Evolutionary conservation across 2,888 invertebrate species (phyloP).

Genomic region (Micropterix aruncella): DNA sequence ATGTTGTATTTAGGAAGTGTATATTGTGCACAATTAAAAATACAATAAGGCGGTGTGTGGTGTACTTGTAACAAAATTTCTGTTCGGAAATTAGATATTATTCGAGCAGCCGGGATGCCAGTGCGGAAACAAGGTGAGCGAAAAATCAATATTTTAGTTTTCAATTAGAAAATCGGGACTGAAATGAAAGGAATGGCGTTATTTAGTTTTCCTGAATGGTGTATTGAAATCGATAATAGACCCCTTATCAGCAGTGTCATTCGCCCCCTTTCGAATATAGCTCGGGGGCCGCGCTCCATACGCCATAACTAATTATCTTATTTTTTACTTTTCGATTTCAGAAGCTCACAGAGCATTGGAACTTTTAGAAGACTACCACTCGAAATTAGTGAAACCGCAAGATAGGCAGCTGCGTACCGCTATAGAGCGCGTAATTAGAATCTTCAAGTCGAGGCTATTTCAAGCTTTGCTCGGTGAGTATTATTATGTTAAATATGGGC

Average conservation of each 20-base stretch:
- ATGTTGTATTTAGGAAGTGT: not conserved
- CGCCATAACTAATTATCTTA: not conserved
- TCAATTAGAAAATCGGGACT: no score
- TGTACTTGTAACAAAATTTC: not conserved
- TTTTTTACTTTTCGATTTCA: conserved; percentile 29
- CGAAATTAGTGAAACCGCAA: conserved; percentile 83
- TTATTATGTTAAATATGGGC: no score
- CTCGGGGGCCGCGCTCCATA: not conserved
- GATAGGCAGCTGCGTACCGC: conserved; percentile 91
- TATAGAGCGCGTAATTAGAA: conserved; percentile 94
- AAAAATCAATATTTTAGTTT: no score
- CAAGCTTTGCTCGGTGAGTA: conserved; percentile 92
- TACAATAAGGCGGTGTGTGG: not conserved
- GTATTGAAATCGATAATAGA: not conserved
- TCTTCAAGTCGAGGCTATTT: conserved; percentile 96
- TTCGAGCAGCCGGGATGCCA: conserved; percentile 40
- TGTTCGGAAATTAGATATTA: conserved; percentile 14
- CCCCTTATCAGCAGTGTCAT: not conserved
- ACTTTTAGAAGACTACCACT: conserved; percentile 95
- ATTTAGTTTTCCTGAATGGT: no score
- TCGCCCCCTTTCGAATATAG: not conserved
- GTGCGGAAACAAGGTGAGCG: conserved; percentile 58
- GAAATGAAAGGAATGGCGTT: no score
- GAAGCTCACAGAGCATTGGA: conserved; percentile 98
- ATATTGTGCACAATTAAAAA: not conserved